phyloP scores from a whole-genome alignment of 2,888 invertebrate genomes.

The Drosophila cyrtoloma region DNA sequence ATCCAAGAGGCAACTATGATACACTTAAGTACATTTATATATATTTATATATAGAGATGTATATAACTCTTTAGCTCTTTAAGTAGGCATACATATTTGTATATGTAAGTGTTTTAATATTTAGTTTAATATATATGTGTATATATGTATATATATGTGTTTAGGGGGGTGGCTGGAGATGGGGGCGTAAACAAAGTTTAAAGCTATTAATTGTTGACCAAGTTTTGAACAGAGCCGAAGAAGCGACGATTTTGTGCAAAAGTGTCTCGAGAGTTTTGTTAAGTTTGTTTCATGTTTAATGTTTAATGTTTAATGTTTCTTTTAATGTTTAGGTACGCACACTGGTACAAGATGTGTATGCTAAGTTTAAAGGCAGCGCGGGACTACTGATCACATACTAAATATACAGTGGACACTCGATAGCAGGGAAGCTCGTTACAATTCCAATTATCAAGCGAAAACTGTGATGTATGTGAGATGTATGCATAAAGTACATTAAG shows the following conservation, averaged over 20 bases:
- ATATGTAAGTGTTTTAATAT: slow-evolving; percentile 14
- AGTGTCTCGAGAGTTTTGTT: slow-evolving; percentile 36
- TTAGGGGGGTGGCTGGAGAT: neutral
- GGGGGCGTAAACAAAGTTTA: slow-evolving; percentile 44
- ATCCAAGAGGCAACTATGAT: slow-evolving; percentile 65
- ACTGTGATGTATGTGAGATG: slow-evolving; percentile 14
- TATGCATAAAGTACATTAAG: slow-evolving; percentile 56
- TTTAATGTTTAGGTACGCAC: slow-evolving; percentile 69
- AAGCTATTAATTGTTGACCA: slow-evolving; percentile 42
- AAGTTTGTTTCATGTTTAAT: slow-evolving; percentile 3
- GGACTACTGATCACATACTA: slow-evolving; percentile 55
- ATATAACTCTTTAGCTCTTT: slow-evolving; percentile 45
- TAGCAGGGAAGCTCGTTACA: neutral
- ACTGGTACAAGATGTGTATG: slow-evolving; percentile 75
- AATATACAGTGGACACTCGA: slow-evolving; percentile 10
- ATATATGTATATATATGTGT: slow-evolving; percentile 1
- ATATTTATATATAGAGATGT: slow-evolving; percentile 20
- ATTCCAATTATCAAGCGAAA: slow-evolving; percentile 1
- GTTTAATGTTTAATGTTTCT: slow-evolving; percentile 41
- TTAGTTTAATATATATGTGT: slow-evolving; percentile 23
- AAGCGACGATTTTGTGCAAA: slow-evolving; percentile 62
- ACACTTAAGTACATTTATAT: slow-evolving; percentile 62
- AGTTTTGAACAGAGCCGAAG: slow-evolving; percentile 48
- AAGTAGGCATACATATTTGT: slow-evolving; percentile 39
- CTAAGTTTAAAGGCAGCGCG: slow-evolving; percentile 71